Conservation (phyloP, 2,888 invertebrate species). For the Drosophila kuntzei region DNA sequence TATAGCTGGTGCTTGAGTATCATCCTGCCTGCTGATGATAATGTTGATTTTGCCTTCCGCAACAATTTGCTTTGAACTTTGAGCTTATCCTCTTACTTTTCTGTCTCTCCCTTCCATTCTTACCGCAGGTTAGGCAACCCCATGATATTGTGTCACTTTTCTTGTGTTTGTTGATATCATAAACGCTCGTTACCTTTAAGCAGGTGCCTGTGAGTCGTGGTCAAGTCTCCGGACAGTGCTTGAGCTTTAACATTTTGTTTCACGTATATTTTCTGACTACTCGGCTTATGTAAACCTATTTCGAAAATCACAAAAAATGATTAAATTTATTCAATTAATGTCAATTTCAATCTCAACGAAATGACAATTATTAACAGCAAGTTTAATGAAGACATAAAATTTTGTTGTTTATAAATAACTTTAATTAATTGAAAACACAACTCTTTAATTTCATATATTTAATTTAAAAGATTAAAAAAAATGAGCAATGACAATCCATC, state of each 20-base stretch:
- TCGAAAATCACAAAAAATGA: neutral
- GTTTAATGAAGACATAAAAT: neutral
- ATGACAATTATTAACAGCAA: neutral
- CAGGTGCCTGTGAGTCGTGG: slow-evolving; percentile 50
- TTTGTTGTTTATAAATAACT: slow-evolving; percentile 5
- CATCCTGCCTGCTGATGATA: slow-evolving; percentile 70
- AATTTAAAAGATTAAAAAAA: neutral
- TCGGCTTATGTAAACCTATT: neutral
- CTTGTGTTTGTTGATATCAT: slow-evolving; percentile 43
- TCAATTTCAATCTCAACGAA: neutral
- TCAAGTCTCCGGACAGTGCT: slow-evolving; percentile 33
- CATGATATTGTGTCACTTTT: slow-evolving; percentile 20
- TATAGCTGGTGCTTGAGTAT: slow-evolving; percentile 49
- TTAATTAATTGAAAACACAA: slow-evolving; percentile 3
- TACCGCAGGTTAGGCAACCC: neutral
- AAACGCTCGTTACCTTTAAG: slow-evolving; percentile 53
- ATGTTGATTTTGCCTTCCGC: slow-evolving; percentile 81
- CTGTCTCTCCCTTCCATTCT: neutral
- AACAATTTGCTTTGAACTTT: slow-evolving; percentile 81
- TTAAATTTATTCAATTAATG: neutral
- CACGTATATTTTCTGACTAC: slow-evolving; percentile 24
- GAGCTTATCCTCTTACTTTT: slow-evolving; percentile 9
- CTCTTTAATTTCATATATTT: slow-evolving; percentile 1
- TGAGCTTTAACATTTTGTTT: slow-evolving; percentile 37
- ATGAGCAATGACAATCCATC: slow-evolving; percentile 1